Conservation (phyloP, 2,113 vertebrate species). For the Recurvirostra avosetta region DNA sequence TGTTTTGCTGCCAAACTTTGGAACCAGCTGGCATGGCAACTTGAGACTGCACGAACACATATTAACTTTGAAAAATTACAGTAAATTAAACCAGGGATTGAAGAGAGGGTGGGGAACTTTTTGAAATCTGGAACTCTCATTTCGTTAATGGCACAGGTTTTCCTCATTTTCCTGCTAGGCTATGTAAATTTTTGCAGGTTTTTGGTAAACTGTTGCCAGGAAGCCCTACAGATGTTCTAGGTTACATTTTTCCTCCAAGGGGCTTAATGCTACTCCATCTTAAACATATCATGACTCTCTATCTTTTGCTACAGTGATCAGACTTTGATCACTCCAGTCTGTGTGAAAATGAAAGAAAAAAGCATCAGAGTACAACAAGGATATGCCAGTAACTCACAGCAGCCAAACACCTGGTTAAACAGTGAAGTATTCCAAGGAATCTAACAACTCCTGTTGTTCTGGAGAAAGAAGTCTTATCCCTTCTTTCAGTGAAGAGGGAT, state of each 20-base stretch:
- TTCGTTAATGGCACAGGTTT: constrained; percentile 1
- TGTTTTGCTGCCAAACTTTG: constrained; percentile 42
- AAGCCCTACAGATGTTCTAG: not conserved
- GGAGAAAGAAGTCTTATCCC: not conserved
- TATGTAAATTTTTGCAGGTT: not conserved
- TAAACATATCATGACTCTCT: not conserved
- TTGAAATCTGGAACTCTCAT: constrained; percentile 8
- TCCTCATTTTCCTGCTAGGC: not conserved
- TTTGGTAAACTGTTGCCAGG: not conserved
- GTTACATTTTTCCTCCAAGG: not conserved
- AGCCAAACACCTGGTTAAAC: constrained; percentile 24
- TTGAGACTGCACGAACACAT: constrained; percentile 25
- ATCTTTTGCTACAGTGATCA: not conserved
- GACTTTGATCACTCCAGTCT: not conserved
- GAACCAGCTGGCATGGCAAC: constrained; percentile 38
- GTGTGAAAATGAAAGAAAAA: not conserved
- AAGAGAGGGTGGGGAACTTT: not conserved
- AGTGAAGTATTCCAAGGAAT: not conserved
- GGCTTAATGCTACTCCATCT: not conserved
- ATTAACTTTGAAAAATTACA: constrained; percentile 60
- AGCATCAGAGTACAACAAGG: not conserved
- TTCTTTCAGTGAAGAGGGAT: not conserved
- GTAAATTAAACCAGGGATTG: constrained; percentile 11
- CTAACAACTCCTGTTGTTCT: not conserved
- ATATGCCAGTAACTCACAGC: not conserved